These are phyloP conservation scores for Rana temporaria DNA, from an alignment of 2,113 vertebrate species.

Conservation along the genomic window DNA sequence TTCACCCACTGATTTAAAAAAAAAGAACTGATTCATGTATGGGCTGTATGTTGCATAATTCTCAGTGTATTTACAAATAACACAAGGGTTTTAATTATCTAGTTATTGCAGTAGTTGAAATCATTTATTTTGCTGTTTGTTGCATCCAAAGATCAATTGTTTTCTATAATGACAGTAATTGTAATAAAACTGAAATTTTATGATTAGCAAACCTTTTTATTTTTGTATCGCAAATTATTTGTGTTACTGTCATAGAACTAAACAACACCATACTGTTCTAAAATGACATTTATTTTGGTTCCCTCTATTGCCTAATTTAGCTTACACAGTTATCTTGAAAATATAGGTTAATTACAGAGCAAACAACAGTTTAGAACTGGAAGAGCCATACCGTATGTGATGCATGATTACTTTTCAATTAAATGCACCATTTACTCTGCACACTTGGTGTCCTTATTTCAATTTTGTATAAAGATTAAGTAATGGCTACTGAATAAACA, in stretches of 20 bases:
- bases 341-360: slow-evolving; percentile 48
- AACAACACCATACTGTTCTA: not conserved
- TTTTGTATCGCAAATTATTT: not conserved
- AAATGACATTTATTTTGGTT: slow-evolving; percentile 1
- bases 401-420: slow-evolving; percentile 53
- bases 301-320: not conserved
- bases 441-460: slow-evolving; percentile 26
- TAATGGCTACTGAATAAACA: slow-evolving; percentile 33
- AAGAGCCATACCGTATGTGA: slow-evolving; percentile 28
- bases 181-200: not conserved
- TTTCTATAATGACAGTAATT: not conserved
- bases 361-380: slow-evolving; percentile 33
- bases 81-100: not conserved
- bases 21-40: too few species aligned
- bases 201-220: slow-evolving; percentile 1
- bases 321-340: slow-evolving; percentile 26
- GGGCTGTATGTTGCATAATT: too few species aligned
- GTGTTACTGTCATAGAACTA: not conserved
- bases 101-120: not conserved
- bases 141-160: not conserved
- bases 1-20: too few species aligned
- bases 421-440: slow-evolving; percentile 47
- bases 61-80: too few species aligned
- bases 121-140: slow-evolving; percentile 1
- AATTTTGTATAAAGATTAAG: slow-evolving; percentile 9